Evolutionary conservation across 2,797 vertebrate genomes (phyloP).

Genomic region (Ctenopoma multispine): DNA sequence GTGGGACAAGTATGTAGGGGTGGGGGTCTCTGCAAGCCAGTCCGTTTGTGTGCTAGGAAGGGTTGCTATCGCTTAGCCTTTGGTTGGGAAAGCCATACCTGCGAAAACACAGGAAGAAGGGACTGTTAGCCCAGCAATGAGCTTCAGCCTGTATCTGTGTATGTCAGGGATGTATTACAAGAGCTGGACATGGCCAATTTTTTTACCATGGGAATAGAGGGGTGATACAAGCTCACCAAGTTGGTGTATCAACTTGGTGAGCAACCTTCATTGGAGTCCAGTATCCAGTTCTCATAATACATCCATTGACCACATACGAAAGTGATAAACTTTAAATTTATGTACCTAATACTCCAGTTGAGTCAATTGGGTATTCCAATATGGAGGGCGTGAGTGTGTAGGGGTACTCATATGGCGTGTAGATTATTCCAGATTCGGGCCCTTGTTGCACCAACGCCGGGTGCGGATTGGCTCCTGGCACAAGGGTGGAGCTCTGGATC

Average conservation of each 20-base stretch:
- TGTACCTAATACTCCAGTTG: constrained; percentile 99
- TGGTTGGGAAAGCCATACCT: constrained; percentile 99
- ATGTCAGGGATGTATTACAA: constrained; percentile 69
- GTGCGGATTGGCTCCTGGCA: constrained; percentile 94
- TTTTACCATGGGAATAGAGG: neutral
- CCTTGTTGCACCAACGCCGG: constrained; percentile 92
- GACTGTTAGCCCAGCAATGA: constrained; percentile 81
- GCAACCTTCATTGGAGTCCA: constrained; percentile 45
- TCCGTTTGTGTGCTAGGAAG: constrained; percentile 78
- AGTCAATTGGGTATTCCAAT: constrained; percentile 99
- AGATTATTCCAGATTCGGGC: constrained; percentile 95
- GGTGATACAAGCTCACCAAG: neutral
- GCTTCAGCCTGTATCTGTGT: constrained; percentile 47
- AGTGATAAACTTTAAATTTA: constrained; percentile 37
- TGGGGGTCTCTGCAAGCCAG: constrained; percentile 77
- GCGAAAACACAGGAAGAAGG: constrained; percentile 95
- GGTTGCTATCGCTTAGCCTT: constrained; percentile 91
- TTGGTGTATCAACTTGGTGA: neutral
- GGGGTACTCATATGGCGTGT: constrained; percentile 98
- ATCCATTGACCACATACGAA: constrained; percentile 69
- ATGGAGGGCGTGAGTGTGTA: constrained; percentile 98
- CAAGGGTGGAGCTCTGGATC: constrained; percentile 95
- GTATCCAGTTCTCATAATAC: constrained; percentile 79
- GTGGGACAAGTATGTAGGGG: constrained; percentile 60
- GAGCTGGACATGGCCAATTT: constrained; percentile 67